These are phyloP conservation scores for Alentia gelatinosa DNA, from an alignment of 2,888 invertebrate species.

Conservation along the genomic window DNA sequence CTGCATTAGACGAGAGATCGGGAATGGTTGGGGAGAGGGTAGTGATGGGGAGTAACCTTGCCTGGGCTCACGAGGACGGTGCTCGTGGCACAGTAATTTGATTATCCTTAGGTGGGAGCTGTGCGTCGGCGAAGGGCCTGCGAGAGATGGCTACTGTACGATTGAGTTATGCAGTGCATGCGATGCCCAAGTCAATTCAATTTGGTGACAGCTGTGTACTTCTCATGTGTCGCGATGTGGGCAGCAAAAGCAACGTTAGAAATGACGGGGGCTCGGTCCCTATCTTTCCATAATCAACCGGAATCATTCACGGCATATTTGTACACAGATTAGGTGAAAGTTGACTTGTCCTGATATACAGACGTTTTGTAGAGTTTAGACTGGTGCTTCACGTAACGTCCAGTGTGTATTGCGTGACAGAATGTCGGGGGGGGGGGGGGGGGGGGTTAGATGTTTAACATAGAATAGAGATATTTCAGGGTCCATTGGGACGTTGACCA, in stretches of 20 bases:
- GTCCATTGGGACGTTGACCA: too few species aligned
- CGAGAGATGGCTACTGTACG: background rate
- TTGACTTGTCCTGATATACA: too few species aligned
- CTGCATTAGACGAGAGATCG: background rate
- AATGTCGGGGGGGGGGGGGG: too few species aligned
- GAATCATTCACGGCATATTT: too few species aligned
- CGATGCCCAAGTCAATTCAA: slow-evolving; percentile 41
- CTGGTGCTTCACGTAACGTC: too few species aligned
- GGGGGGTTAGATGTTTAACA: too few species aligned
- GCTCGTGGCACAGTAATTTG: background rate
- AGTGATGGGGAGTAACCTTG: background rate
- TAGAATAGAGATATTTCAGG: too few species aligned
- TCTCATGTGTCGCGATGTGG: background rate
- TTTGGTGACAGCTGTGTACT: slow-evolving; percentile 39
- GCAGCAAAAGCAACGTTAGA: background rate
- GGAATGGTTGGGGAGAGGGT: background rate
- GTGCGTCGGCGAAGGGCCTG: background rate
- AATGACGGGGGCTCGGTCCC: too few species aligned
- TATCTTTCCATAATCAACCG: too few species aligned
- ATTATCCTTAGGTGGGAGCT: background rate
- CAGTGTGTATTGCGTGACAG: too few species aligned
- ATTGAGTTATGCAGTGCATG: slow-evolving; percentile 39
- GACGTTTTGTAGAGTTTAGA: too few species aligned
- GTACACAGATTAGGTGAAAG: too few species aligned
- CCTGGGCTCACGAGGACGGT: background rate